A percentile compares a stretch with the other conserved stretches of the same genome.
phyloP scores from a whole-genome alignment of 2,888 invertebrate genomes.

The Mellilla xanthometata region DNA sequence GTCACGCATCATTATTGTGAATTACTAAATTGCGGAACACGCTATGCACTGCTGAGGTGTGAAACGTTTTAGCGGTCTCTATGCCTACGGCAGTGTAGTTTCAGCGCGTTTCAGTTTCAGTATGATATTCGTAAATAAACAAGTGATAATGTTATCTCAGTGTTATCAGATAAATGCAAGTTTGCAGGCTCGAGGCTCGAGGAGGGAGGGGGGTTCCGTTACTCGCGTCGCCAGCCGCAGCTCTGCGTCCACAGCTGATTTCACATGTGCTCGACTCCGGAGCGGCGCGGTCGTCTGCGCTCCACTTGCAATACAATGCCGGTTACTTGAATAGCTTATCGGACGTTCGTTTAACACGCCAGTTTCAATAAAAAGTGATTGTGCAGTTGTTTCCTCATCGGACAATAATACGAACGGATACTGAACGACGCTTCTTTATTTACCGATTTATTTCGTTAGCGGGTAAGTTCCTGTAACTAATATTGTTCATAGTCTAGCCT shows the following conservation, averaged over 20 bases:
- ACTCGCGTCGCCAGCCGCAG: constrained; percentile 33
- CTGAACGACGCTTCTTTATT: constrained; percentile 28
- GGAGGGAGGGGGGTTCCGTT: constrained; percentile 50
- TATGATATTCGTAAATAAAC: constrained; percentile 57
- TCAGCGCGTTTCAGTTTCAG: constrained; percentile 28
- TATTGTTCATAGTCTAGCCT: neutral
- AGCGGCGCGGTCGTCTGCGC: constrained; percentile 54
- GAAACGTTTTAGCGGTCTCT: neutral
- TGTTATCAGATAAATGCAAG: constrained; percentile 46
- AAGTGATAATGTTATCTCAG: constrained; percentile 39
- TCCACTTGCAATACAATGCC: constrained; percentile 52
- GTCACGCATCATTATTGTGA: constrained; percentile 33
- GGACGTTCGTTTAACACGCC: constrained; percentile 25
- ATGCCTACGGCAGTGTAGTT: constrained; percentile 14
- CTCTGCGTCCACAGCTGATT: constrained; percentile 71
- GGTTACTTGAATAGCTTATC: constrained; percentile 42
- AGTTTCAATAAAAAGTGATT: constrained; percentile 46
- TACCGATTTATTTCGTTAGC: constrained; percentile 34
- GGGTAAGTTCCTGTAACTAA: constrained; percentile 41
- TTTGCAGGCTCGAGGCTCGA: constrained; percentile 41
- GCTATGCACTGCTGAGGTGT: neutral
- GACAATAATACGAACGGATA: constrained; percentile 33
- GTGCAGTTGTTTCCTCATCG: constrained; percentile 44
- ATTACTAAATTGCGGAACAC: neutral
- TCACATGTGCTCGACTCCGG: constrained; percentile 65